Evolutionary conservation across 2,888 invertebrate genomes (phyloP).

Genomic region (Limnephilus rhombicus): DNA sequence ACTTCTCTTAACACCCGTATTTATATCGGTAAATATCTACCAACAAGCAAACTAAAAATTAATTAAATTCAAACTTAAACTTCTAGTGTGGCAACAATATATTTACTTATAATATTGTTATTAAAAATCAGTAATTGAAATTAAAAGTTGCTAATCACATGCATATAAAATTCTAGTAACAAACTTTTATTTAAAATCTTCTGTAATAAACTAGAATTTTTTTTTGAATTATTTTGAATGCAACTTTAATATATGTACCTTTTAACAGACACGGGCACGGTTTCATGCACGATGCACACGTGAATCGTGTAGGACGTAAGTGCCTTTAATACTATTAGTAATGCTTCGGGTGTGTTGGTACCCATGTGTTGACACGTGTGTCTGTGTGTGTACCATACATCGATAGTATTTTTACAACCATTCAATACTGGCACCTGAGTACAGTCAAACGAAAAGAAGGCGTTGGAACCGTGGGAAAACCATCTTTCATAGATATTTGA

Average conservation of each 20-base stretch:
- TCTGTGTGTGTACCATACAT: background rate
- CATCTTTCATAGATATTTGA: background rate
- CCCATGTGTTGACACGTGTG: background rate
- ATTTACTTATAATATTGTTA: too few species aligned
- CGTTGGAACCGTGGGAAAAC: background rate
- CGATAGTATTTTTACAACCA: constrained; percentile 30
- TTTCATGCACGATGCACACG: background rate
- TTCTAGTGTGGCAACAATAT: too few species aligned
- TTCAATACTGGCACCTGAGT: constrained; percentile 16
- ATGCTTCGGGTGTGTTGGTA: background rate
- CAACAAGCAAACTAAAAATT: too few species aligned
- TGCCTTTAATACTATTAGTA: background rate
- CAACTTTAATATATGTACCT: background rate
- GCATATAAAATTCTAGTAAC: too few species aligned
- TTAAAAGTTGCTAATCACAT: too few species aligned
- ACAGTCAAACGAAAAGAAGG: constrained; percentile 24
- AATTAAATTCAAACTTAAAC: too few species aligned
- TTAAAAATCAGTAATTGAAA: too few species aligned
- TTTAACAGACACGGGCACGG: background rate
- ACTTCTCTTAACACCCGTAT: too few species aligned
- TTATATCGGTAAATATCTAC: too few species aligned
- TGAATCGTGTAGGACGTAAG: background rate
- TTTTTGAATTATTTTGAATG: too few species aligned
- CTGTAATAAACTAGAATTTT: background rate
- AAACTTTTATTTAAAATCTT: too few species aligned